A percentile compares a stretch with the other conserved stretches of the same genome.
Conservation (phyloP, 2,888 invertebrate species). For the Fissipunctia ypsillon region DNA sequence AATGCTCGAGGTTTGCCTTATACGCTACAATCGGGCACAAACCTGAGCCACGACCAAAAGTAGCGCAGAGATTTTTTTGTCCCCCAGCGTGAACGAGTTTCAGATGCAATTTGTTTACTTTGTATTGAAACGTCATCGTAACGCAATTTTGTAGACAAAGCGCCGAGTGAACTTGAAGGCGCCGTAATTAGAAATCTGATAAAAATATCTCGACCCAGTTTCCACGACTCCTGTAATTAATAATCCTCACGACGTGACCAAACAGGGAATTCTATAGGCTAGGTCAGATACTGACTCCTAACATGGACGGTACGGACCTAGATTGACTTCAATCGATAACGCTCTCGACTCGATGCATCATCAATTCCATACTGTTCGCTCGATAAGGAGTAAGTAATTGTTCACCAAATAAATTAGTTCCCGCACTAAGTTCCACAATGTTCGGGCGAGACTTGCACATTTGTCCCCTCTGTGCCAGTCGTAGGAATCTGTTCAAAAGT, state of each 20-base stretch:
- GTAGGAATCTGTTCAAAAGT: slow-evolving; percentile 89
- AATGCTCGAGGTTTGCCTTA: slow-evolving; percentile 79
- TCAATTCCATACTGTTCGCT: slow-evolving; percentile 63
- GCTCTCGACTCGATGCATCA: slow-evolving; percentile 73
- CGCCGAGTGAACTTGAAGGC: slow-evolving; percentile 68
- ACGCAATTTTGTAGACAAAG: slow-evolving; percentile 67
- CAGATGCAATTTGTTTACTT: slow-evolving; percentile 73
- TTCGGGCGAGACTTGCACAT: slow-evolving; percentile 68
- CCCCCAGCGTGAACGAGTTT: slow-evolving; percentile 63
- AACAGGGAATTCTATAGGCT: slow-evolving; percentile 79
- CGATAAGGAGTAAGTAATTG: slow-evolving; percentile 68
- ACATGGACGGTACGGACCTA: slow-evolving; percentile 75
- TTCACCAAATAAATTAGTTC: slow-evolving; percentile 67
- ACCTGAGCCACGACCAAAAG: slow-evolving; percentile 74
- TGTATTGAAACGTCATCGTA: slow-evolving; percentile 74
- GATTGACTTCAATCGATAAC: slow-evolving; percentile 74
- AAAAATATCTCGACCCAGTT: slow-evolving; percentile 79
- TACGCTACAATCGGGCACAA: slow-evolving; percentile 72
- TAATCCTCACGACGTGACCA: slow-evolving; percentile 79
- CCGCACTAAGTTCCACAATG: slow-evolving; percentile 48
- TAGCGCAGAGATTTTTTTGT: slow-evolving; percentile 75
- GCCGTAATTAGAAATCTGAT: slow-evolving; percentile 77
- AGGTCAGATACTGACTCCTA: slow-evolving; percentile 77
- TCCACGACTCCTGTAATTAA: slow-evolving; percentile 80
- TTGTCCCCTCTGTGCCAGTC: slow-evolving; percentile 74